These are phyloP conservation scores for Chironex yamaguchii DNA, from an alignment of 30 jellyfish, hydroid and myxozoan species.

Conservation along the genomic window DNA sequence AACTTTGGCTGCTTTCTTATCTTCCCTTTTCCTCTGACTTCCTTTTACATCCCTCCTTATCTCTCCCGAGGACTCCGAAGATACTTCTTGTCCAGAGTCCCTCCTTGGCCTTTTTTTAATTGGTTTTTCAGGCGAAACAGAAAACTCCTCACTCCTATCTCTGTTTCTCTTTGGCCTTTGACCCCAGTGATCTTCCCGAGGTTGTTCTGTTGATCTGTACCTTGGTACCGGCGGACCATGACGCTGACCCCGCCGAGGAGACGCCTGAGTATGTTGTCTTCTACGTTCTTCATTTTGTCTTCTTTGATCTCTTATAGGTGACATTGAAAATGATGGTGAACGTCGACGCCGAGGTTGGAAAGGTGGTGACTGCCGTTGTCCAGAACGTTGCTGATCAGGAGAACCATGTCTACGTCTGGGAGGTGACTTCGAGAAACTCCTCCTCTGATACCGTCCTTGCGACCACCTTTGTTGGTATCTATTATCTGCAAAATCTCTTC, in stretches of 20 bases:
- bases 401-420: neutral
- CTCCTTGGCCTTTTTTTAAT: neutral
- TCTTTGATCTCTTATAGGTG: neutral
- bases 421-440: neutral
- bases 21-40: neutral
- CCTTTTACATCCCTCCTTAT: neutral
- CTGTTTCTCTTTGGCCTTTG: neutral
- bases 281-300: neutral
- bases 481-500: neutral
- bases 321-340: constrained; percentile 11
- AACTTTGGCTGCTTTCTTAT: neutral
- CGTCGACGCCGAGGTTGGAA: constrained; percentile 9
- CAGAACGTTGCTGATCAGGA: constrained; percentile 8
- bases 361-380: neutral
- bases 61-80: neutral
- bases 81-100: neutral
- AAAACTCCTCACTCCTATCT: neutral
- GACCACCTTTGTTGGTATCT: neutral
- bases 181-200: neutral
- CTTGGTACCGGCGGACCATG: neutral
- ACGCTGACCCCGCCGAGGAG: neutral
- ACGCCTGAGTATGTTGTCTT: neutral
- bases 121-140: neutral
- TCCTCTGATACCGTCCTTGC: constrained; percentile 7
- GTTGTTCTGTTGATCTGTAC: neutral